These are phyloP conservation scores for Cataglyphis livida DNA, from an alignment of 2,888 invertebrate species.

Conservation along the genomic window DNA sequence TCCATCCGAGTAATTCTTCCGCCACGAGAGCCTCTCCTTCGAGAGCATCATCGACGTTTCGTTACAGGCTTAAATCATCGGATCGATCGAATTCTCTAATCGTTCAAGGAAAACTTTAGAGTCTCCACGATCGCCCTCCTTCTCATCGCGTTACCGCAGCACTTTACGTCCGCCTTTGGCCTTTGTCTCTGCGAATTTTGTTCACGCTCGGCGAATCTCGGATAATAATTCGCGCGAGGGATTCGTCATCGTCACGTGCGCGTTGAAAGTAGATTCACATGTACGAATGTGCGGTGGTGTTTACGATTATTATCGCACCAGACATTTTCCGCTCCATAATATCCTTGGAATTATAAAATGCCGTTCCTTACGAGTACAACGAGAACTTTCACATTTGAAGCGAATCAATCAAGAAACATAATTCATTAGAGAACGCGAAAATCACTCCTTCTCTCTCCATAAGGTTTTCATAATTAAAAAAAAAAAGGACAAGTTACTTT, in stretches of 20 bases:
- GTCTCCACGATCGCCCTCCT: not conserved
- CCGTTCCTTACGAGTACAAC: not conserved
- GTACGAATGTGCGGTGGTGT: not conserved
- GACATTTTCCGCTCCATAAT: slow-evolving; percentile 1
- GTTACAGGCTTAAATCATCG: slow-evolving; percentile 25
- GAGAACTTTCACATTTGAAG: slow-evolving; percentile 22
- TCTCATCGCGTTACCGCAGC: slow-evolving; percentile 7
- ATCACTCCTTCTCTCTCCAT: not conserved
- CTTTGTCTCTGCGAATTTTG: slow-evolving; percentile 38
- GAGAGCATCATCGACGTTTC: slow-evolving; percentile 23
- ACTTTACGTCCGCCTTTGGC: slow-evolving; percentile 5
- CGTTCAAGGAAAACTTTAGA: not conserved
- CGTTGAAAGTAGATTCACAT: slow-evolving; percentile 36
- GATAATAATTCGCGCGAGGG: slow-evolving; percentile 37
- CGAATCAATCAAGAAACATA: slow-evolving; percentile 3
- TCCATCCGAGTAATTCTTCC: slow-evolving; percentile 73
- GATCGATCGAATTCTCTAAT: slow-evolving; percentile 22
- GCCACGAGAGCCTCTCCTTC: slow-evolving; percentile 75
- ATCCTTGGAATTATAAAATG: slow-evolving; percentile 27
- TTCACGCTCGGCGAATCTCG: slow-evolving; percentile 28
- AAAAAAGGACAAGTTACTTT: not conserved
- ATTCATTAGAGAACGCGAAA: not conserved
- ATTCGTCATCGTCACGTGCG: slow-evolving; percentile 48
- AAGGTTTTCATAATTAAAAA: not conserved
- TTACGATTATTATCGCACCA: slow-evolving; percentile 32